A percentile compares a stretch with the other conserved stretches of the same genome.
These are phyloP conservation scores for Orthosia cruda DNA, from an alignment of 2,888 invertebrate species.

Conservation along the genomic window DNA sequence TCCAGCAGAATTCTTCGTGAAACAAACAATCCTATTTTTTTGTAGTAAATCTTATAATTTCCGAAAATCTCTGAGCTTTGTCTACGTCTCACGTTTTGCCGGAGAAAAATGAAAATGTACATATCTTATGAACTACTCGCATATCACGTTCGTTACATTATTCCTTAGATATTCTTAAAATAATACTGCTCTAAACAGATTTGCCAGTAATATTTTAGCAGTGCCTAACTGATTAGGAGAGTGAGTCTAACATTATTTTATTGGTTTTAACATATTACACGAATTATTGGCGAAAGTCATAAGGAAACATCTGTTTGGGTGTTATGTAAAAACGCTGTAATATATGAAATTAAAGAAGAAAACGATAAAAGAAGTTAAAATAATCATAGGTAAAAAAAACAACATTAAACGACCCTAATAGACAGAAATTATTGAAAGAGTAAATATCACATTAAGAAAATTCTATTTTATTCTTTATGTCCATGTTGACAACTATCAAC, in stretches of 20 bases:
- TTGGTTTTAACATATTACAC: neutral
- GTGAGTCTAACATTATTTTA: conserved; percentile 6
- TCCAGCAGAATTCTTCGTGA: conserved; percentile 1
- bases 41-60: conserved; percentile 53
- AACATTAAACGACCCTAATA: neutral
- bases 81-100: conserved; percentile 42
- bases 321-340: neutral
- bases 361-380: too few relatives aligned
- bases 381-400: neutral
- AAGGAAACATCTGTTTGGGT: neutral
- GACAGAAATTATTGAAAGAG: too few relatives aligned
- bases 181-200: conserved; percentile 24
- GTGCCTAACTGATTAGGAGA: neutral
- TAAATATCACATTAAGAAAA: too few relatives aligned
- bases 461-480: too few relatives aligned
- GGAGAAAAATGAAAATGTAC: conserved; percentile 62
- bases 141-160: conserved; percentile 55
- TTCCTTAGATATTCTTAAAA: conserved; percentile 41
- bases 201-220: conserved; percentile 42
- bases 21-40: conserved; percentile 39
- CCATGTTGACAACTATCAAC: neutral
- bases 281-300: conserved; percentile 7
- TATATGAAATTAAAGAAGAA: too few relatives aligned
- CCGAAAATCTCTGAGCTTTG: conserved; percentile 47
- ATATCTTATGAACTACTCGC: conserved; percentile 64